Conservation (phyloP, 2,888 invertebrate genomes). For the Eristalis pertinax region DNA sequence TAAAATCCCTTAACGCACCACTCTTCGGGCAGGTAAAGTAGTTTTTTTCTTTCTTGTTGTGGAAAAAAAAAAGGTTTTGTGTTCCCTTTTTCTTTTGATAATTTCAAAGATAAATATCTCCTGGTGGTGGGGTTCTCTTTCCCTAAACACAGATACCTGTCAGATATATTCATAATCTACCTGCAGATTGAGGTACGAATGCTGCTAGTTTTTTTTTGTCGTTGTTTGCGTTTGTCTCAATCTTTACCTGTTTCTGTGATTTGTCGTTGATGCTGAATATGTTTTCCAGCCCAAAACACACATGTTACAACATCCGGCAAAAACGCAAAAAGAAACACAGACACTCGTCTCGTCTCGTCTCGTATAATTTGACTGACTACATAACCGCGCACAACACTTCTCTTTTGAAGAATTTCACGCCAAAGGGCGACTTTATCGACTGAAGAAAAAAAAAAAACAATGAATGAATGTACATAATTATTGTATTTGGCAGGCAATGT, state of each 20-base stretch:
- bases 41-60: neutral
- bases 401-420: slow-evolving; percentile 41
- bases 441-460: slow-evolving; percentile 6
- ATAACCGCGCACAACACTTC: slow-evolving; percentile 6
- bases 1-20: neutral
- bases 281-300: neutral
- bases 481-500: slow-evolving; percentile 13
- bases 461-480: slow-evolving; percentile 15
- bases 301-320: slow-evolving; percentile 56
- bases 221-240: neutral
- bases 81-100: slow-evolving; percentile 26
- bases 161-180: slow-evolving; percentile 31
- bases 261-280: slow-evolving; percentile 25
- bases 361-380: neutral
- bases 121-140: slow-evolving; percentile 9
- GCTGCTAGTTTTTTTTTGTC: neutral
- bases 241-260: slow-evolving; percentile 33
- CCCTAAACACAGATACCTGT: slow-evolving; percentile 39
- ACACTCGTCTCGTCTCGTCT: too few species aligned
- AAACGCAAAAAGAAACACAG: neutral
- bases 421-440: slow-evolving; percentile 52
- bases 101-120: slow-evolving; percentile 65
- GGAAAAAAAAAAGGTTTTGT: neutral
- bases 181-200: slow-evolving; percentile 23
- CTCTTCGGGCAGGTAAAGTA: neutral